Percentiles rank a stretch among this genome's conserved stretches.
Conservation (phyloP, 2,888 invertebrate genomes). For the Dicyrtomina minuta region DNA sequence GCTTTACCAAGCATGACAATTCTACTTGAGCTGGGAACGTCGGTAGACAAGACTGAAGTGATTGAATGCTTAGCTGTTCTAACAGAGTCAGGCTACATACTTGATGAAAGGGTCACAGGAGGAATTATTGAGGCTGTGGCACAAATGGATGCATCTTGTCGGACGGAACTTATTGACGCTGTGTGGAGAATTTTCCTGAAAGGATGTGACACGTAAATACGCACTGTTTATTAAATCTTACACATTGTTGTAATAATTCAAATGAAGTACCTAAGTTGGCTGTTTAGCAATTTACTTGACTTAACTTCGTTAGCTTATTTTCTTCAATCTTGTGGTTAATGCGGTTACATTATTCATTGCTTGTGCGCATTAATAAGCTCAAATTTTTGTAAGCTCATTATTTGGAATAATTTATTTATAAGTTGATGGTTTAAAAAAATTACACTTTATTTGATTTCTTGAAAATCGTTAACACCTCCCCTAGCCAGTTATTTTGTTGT, state of each 20-base stretch:
- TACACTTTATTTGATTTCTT: too few species aligned
- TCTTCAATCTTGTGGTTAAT: neutral
- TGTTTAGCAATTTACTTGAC: too few species aligned
- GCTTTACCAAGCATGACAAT: slow-evolving; percentile 39
- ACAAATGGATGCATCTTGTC: slow-evolving; percentile 36
- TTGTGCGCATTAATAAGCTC: too few species aligned
- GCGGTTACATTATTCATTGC: neutral
- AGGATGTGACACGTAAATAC: slow-evolving; percentile 23
- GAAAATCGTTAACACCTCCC: too few species aligned
- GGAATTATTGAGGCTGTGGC: slow-evolving; percentile 44
- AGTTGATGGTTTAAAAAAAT: too few species aligned
- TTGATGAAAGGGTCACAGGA: slow-evolving; percentile 28
- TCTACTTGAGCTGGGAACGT: slow-evolving; percentile 44
- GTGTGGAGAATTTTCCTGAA: slow-evolving; percentile 40
- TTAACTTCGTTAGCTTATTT: neutral
- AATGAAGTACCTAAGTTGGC: too few species aligned
- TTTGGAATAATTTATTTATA: too few species aligned
- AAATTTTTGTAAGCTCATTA: too few species aligned
- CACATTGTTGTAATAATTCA: too few species aligned
- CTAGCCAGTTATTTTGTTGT: too few species aligned
- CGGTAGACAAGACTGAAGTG: slow-evolving; percentile 45
- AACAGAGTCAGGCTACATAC: slow-evolving; percentile 36
- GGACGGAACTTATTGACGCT: slow-evolving; percentile 36
- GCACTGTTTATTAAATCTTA: neutral
- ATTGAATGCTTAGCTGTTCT: slow-evolving; percentile 43